These are phyloP conservation scores for Poeciliopsis presidionis DNA, from an alignment of 2,797 vertebrate species.

Conservation along the genomic window DNA sequence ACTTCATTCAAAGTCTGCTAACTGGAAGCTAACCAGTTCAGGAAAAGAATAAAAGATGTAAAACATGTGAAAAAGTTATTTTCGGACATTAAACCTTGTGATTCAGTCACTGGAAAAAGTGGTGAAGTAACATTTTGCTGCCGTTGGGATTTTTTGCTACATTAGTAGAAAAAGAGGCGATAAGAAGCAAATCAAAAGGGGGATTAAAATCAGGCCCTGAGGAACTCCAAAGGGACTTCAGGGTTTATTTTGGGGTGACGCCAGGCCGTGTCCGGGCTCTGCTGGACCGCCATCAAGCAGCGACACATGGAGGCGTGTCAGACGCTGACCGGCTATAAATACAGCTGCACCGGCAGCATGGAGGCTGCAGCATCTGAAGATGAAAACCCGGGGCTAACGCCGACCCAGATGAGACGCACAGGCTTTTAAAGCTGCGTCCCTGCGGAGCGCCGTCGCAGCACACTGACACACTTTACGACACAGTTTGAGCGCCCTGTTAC, in stretches of 20 bases:
- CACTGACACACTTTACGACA: conserved; percentile 64
- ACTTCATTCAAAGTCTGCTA: neutral
- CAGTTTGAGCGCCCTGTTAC: conserved; percentile 33
- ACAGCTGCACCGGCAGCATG: neutral
- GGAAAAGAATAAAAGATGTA: neutral
- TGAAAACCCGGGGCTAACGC: conserved; percentile 41
- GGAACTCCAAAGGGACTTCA: neutral
- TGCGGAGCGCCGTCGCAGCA: conserved; percentile 41
- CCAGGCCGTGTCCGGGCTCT: neutral
- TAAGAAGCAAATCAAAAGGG: neutral
- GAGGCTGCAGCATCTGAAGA: conserved; percentile 6
- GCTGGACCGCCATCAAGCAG: neutral
- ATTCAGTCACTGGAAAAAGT: neutral
- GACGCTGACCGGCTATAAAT: neutral
- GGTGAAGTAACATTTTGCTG: neutral
- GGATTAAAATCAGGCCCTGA: neutral
- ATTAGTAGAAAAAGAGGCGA: neutral
- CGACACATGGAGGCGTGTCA: neutral
- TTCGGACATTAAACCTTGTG: no score
- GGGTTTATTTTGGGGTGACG: neutral
- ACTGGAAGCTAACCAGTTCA: neutral
- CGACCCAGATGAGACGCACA: conserved; percentile 50
- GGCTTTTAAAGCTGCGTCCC: conserved; percentile 41
- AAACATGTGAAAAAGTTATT: neutral
- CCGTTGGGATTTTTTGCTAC: neutral